phyloP scores from a whole-genome alignment of 2,113 vertebrate species.

The Coptodon rendalli region DNA sequence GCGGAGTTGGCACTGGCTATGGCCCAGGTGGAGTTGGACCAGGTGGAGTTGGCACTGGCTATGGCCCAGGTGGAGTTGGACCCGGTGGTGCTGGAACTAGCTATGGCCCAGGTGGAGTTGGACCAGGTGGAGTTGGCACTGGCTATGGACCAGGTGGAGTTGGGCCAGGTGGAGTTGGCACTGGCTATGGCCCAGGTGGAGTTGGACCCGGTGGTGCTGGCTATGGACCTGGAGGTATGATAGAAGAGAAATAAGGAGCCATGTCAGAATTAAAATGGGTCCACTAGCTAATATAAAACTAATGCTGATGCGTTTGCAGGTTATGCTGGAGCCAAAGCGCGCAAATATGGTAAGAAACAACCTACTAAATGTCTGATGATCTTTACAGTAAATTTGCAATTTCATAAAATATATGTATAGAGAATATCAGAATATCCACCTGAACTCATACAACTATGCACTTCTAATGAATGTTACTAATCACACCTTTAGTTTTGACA shows the following conservation, averaged over 20 bases:
- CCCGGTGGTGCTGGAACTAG: not conserved
- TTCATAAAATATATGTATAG: not conserved
- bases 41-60: not conserved
- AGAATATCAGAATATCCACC: not conserved
- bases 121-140: not conserved
- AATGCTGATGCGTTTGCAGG: conserved; percentile 14
- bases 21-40: not conserved
- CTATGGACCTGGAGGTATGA: conserved; percentile 28
- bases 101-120: conserved; percentile 10
- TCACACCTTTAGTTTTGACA: not conserved
- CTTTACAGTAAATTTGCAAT: not conserved
- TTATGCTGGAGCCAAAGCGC: conserved; percentile 55
- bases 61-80: conserved; percentile 14
- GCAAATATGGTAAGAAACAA: conserved; percentile 57
- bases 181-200: conserved; percentile 20
- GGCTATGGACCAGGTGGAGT: conserved; percentile 7
- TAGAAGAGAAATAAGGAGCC: not conserved
- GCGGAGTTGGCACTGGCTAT: not conserved
- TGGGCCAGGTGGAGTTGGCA: not conserved
- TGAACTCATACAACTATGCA: not conserved
- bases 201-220: not conserved
- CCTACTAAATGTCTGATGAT: not conserved
- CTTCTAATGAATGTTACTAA: not conserved
- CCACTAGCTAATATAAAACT: not conserved
- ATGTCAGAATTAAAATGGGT: not conserved